Evolutionary conservation across 2,113 vertebrate species (phyloP).

Genomic region (Cyprinodon variegatus): DNA sequence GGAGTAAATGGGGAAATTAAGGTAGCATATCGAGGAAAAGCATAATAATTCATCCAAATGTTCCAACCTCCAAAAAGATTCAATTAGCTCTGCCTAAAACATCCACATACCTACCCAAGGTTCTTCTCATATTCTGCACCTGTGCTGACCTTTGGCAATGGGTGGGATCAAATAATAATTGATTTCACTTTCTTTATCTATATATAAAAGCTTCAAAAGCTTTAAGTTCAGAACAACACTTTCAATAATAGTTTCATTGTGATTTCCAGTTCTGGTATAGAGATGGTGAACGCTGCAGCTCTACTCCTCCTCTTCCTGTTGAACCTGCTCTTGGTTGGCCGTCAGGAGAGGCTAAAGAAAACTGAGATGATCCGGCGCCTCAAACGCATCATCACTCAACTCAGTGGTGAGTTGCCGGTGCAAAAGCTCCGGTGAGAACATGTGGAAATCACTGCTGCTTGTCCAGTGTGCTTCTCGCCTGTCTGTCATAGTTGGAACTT

Average conservation of each 20-base stretch:
- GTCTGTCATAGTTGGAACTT: no score
- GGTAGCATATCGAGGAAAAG: not conserved
- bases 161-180: not conserved
- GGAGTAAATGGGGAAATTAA: not conserved
- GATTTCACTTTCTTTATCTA: not conserved
- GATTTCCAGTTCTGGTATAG: constrained; percentile 85
- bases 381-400: constrained; percentile 85
- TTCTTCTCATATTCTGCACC: not conserved
- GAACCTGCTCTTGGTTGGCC: constrained; percentile 88
- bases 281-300: constrained; percentile 88
- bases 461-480: no score
- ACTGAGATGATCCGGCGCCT: constrained; percentile 90
- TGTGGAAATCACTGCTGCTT: no score
- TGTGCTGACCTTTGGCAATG: not conserved
- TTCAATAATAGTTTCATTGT: no score
- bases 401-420: constrained; percentile 83
- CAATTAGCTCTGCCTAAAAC: not conserved
- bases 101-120: not conserved
- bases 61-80: not conserved
- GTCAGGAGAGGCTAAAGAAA: constrained; percentile 88
- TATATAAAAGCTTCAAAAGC: not conserved
- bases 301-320: constrained; percentile 89
- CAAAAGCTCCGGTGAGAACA: not conserved
- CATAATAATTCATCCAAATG: not conserved
- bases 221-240: no score